Percentiles rank a stretch among this genome's conserved stretches.
Conservation (phyloP, 2,888 invertebrate genomes). For the Aquatica leii region DNA sequence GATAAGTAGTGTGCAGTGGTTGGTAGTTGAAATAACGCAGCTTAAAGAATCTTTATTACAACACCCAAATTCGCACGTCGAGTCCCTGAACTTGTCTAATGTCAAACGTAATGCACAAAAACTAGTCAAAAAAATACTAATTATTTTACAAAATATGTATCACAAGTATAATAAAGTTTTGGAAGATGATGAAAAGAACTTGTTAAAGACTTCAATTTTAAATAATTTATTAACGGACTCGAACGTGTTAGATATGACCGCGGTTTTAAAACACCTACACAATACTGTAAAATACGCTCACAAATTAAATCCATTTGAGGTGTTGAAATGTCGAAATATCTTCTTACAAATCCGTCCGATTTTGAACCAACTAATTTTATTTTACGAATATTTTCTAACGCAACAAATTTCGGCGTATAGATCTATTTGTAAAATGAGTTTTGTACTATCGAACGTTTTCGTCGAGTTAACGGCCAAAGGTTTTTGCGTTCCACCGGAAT, state of each 20-base stretch:
- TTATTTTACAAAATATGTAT: slow-evolving; percentile 68
- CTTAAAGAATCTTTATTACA: not conserved
- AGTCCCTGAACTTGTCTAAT: slow-evolving; percentile 1
- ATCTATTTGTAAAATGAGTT: slow-evolving; percentile 82
- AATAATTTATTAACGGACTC: slow-evolving; percentile 71
- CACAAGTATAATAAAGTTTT: slow-evolving; percentile 59
- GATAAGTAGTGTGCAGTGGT: slow-evolving; percentile 46
- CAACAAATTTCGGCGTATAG: slow-evolving; percentile 82
- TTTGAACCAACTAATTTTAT: slow-evolving; percentile 77
- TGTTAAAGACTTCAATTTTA: slow-evolving; percentile 72
- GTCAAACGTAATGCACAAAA: slow-evolving; percentile 30
- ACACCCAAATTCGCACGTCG: not conserved
- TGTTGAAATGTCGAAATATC: slow-evolving; percentile 45
- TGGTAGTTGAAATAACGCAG: slow-evolving; percentile 33
- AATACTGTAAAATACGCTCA: slow-evolving; percentile 59
- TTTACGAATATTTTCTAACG: slow-evolving; percentile 81
- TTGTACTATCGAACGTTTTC: slow-evolving; percentile 84
- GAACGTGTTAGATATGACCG: slow-evolving; percentile 65
- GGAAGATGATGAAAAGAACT: slow-evolving; percentile 64
- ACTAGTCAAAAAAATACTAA: slow-evolving; percentile 57
- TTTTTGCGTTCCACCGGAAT: slow-evolving; percentile 91
- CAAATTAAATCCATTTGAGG: slow-evolving; percentile 53
- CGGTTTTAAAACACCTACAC: slow-evolving; percentile 54
- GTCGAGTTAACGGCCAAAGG: slow-evolving; percentile 85
- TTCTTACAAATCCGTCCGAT: slow-evolving; percentile 67